A percentile compares a stretch with the other conserved stretches of the same genome.
Conservation (phyloP, 2,797 vertebrate genomes). For the Poeciliopsis gracilis region DNA sequence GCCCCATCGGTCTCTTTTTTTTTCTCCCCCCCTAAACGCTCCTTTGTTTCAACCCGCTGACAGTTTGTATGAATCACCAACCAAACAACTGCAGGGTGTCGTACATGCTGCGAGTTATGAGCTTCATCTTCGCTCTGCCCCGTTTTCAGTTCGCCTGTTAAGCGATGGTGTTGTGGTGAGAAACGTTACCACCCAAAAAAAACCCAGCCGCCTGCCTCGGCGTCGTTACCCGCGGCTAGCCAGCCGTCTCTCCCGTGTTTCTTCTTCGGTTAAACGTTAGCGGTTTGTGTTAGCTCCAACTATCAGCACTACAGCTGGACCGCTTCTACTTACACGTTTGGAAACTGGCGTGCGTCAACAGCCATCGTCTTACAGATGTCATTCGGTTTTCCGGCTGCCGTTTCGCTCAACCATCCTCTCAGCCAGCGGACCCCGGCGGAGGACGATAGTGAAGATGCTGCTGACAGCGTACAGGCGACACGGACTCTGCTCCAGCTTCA, state of each 20-base stretch:
- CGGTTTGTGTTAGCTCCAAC: constrained; percentile 56
- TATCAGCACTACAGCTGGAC: constrained; percentile 26
- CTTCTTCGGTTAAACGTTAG: constrained; percentile 46
- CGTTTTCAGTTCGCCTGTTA: background rate
- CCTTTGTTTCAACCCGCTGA: constrained; percentile 68
- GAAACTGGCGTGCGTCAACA: constrained; percentile 45
- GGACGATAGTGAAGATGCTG: constrained; percentile 39
- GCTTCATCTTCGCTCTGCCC: background rate
- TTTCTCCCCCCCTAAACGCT: constrained; percentile 36
- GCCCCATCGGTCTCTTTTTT: constrained; percentile 59
- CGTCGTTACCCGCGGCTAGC: constrained; percentile 50
- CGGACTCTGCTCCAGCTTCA: constrained; percentile 35
- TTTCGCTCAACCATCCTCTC: constrained; percentile 68
- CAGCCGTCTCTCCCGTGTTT: constrained; percentile 11
- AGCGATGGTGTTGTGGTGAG: background rate
- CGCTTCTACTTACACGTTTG: constrained; percentile 65
- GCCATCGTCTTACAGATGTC: constrained; percentile 60
- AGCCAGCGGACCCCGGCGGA: constrained; percentile 52
- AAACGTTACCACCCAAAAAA: constrained; percentile 40
- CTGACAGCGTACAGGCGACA: constrained; percentile 56
- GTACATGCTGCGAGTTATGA: constrained; percentile 3
- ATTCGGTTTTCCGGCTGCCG: constrained; percentile 50
- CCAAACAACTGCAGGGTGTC: constrained; percentile 1
- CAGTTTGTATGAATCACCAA: constrained; percentile 34
- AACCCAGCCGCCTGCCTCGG: constrained; percentile 16